These are phyloP conservation scores for Sinopyrophorus schimmeli DNA, from an alignment of 2,888 invertebrate genomes.

Conservation along the genomic window DNA sequence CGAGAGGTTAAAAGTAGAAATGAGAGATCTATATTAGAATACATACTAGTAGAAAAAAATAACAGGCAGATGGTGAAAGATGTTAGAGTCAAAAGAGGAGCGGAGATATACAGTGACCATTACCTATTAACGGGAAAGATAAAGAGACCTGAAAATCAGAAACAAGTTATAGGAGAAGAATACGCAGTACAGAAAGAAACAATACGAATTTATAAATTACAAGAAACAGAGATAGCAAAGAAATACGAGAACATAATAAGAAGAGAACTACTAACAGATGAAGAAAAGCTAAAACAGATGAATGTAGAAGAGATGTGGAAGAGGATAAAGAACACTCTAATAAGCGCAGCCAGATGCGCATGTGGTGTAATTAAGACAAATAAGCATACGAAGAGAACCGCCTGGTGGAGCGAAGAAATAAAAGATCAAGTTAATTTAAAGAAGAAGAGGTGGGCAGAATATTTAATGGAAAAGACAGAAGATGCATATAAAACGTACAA, in stretches of 20 bases:
- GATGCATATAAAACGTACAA: constrained; percentile 3
- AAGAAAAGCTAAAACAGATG: constrained; percentile 5
- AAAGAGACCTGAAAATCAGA: background rate
- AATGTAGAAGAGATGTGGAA: constrained; percentile 6
- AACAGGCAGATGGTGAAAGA: too few species aligned
- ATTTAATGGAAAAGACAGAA: constrained; percentile 1
- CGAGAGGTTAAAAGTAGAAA: constrained; percentile 5
- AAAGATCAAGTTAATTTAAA: constrained; percentile 3
- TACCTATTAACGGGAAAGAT: constrained; percentile 15
- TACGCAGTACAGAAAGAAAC: constrained; percentile 3
- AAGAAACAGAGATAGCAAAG: background rate
- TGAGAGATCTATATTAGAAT: constrained; percentile 8
- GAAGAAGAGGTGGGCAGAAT: constrained; percentile 1
- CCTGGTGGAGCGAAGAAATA: constrained; percentile 11
- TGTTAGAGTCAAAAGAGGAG: background rate
- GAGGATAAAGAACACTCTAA: constrained; percentile 1
- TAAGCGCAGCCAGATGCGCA: background rate
- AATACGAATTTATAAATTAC: constrained; percentile 6
- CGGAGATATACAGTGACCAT: constrained; percentile 19
- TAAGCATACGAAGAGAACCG: background rate
- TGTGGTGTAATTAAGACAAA: constrained; percentile 2
- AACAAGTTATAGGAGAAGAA: constrained; percentile 12
- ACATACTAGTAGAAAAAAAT: constrained; percentile 7
- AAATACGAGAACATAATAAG: constrained; percentile 4
- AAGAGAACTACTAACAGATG: background rate